phyloP scores from a whole-genome alignment of 2,113 vertebrate genomes.

The Tupaia tana region DNA sequence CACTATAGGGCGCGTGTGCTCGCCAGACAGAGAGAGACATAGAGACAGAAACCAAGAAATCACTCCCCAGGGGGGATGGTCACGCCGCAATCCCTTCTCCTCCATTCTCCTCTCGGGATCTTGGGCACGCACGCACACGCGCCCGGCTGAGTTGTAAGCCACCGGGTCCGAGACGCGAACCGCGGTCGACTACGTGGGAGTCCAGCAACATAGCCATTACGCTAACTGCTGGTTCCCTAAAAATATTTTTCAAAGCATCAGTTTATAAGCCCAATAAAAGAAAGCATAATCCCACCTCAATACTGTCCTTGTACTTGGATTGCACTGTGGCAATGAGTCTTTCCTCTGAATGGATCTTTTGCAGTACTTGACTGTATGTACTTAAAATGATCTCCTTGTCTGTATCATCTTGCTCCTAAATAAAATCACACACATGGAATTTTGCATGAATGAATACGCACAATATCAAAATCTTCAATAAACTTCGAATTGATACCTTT shows the following conservation, averaged over 20 bases:
- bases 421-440: slow-evolving; percentile 60
- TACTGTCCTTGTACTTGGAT: slow-evolving; percentile 83
- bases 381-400: slow-evolving; percentile 84
- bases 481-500: slow-evolving; percentile 35
- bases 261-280: not conserved
- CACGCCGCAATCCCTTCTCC: too few relatives aligned
- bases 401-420: slow-evolving; percentile 84
- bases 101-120: too few relatives aligned
- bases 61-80: too few relatives aligned
- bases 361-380: slow-evolving; percentile 81
- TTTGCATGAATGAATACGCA: not conserved
- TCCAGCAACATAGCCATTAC: too few relatives aligned
- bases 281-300: slow-evolving; percentile 83
- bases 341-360: slow-evolving; percentile 83
- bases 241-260: not conserved
- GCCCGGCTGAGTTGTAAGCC: too few relatives aligned
- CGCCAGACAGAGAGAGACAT: too few relatives aligned
- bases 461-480: slow-evolving; percentile 42
- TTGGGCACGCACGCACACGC: too few relatives aligned
- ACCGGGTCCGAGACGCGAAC: too few relatives aligned
- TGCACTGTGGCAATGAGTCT: slow-evolving; percentile 79
- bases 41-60: too few relatives aligned
- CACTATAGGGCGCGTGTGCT: too few relatives aligned
- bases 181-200: too few relatives aligned
- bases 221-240: too few relatives aligned